phyloP scores from a whole-genome alignment of 2,888 invertebrate species.

The Aspidapion aeneum region DNA sequence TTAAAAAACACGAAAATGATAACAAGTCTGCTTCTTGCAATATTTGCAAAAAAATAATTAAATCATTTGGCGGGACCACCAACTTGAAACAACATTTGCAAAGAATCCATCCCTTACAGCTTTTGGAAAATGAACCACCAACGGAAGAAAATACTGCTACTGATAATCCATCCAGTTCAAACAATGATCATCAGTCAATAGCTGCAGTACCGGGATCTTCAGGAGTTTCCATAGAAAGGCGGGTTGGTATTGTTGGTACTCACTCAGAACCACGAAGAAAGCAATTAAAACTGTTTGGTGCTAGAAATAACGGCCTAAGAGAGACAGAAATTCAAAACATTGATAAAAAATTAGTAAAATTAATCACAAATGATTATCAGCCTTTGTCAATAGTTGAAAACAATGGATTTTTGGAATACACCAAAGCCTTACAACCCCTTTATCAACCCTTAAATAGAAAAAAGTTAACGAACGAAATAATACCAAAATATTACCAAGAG shows the following conservation, averaged over 20 bases:
- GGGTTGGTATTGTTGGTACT: too few species aligned
- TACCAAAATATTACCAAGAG: neutral
- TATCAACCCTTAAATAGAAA: neutral
- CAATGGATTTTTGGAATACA: neutral
- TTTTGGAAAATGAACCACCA: neutral
- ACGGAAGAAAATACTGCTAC: neutral
- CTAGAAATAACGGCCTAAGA: neutral
- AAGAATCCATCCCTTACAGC: neutral
- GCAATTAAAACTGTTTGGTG: neutral
- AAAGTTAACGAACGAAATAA: slow-evolving; percentile 17
- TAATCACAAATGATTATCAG: neutral
- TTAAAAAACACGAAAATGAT: neutral
- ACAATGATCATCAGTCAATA: neutral
- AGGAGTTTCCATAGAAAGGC: neutral
- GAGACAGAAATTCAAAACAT: neutral
- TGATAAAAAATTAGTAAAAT: neutral
- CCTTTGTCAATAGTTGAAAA: neutral
- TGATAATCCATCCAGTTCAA: neutral
- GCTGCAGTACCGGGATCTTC: neutral
- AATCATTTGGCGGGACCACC: neutral
- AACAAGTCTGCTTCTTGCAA: neutral
- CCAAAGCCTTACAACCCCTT: neutral
- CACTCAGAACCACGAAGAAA: too few species aligned
- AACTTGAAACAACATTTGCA: neutral
- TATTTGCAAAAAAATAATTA: neutral